Percentiles rank a stretch among this genome's conserved stretches.
phyloP scores from a whole-genome alignment of 2,797 vertebrate genomes.

The Gadopsis bispinosus region DNA sequence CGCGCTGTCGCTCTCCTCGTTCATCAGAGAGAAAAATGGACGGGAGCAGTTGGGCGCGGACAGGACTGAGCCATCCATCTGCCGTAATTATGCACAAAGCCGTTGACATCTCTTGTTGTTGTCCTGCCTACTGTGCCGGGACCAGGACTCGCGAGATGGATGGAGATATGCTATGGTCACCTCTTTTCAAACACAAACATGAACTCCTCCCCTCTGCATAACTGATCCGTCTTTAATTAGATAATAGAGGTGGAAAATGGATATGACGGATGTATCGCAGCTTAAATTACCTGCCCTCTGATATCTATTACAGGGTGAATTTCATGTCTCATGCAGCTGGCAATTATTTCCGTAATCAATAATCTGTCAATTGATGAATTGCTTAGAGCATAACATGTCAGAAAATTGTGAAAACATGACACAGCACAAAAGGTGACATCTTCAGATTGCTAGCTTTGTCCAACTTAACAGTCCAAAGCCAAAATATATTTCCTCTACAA shows the following conservation, averaged over 20 bases:
- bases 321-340: not conserved
- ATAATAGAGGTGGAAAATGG: slow-evolving; percentile 28
- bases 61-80: slow-evolving; percentile 78
- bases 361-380: not conserved
- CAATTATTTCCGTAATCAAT: not conserved
- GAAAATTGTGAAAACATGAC: not conserved
- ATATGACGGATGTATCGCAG: slow-evolving; percentile 21
- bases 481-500: not conserved
- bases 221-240: slow-evolving; percentile 40
- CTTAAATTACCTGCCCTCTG: slow-evolving; percentile 16
- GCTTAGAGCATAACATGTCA: not conserved
- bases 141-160: slow-evolving; percentile 17
- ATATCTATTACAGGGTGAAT: slow-evolving; percentile 24
- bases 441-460: slow-evolving; percentile 3
- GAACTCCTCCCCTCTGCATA: slow-evolving; percentile 40
- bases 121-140: slow-evolving; percentile 52
- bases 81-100: slow-evolving; percentile 78
- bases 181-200: slow-evolving; percentile 42
- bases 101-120: slow-evolving; percentile 67
- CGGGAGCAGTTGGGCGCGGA: slow-evolving; percentile 63
- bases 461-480: not conserved
- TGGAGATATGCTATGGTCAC: slow-evolving; percentile 56
- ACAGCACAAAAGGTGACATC: accelerated
- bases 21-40: slow-evolving; percentile 81
- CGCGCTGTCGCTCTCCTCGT: slow-evolving; percentile 71